Evolutionary conservation across 2,113 vertebrate species (phyloP), one percentile per base, ranked within the genome.

Genomic region (Actenoides lindsayi): DNA sequence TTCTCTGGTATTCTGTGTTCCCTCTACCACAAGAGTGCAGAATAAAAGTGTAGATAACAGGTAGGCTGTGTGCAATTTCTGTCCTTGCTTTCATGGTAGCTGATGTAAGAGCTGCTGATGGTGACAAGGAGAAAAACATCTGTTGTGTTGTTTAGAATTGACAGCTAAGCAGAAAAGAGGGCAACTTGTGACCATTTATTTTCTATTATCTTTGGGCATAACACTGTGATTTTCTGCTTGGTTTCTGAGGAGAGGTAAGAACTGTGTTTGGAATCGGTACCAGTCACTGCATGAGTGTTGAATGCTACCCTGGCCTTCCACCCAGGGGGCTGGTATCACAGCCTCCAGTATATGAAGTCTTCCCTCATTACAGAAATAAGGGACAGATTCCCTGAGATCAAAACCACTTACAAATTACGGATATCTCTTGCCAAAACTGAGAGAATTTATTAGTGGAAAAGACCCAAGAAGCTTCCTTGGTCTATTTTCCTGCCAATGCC

Each of bases 151-250:
- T 60, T 54, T 82, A 57, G 68, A 96, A 81, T 16, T 90, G 92
- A 57, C 57, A 62, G 53, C 78, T 60, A 41, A 74, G 71, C 62
- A 84, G 57, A 91, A 85, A n/a, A 75, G 51, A 12, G 68, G 89
- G 44, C 10, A 2, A 79, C 89, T 95, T 87, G 70, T 78, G 44
- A 57, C 60, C 65, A 83, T 82, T 17, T 56, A 93, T 89, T 84
- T 96, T 92, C 57, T 88, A 25, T 68, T 91, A 59, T 89, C 19
- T 31, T 91, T 2, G 1, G 28, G 65, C 48, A 84, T 39, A 93
- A 46, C 69, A 41, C 46, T 67, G 27, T 93, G 80, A 92, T 89
- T 93, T 94, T 95, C 76, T 94, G 73, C 35, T 82, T 90, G 51
- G 35, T 86, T 93, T 87, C 80, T 90, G 69, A 91, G 64, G 44